A percentile compares a stretch with the other conserved stretches of the same genome.
Conservation (phyloP, 1,140 invertebrate species). For the Arctopsyche grandis region DNA sequence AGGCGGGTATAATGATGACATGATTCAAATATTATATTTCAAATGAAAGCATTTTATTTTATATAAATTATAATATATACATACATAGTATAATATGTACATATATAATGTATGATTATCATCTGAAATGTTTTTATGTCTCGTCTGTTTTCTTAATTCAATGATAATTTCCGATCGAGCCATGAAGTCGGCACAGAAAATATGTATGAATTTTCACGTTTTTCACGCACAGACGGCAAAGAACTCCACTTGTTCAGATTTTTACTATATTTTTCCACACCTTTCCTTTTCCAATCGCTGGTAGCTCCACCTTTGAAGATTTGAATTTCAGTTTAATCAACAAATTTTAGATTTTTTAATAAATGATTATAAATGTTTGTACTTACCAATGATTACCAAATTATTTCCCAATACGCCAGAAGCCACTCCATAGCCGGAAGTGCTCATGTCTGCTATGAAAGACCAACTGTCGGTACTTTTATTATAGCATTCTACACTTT, state of each 20-base stretch:
- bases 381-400: background rate
- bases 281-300: background rate
- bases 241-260: background rate
- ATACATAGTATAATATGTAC: background rate
- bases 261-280: background rate
- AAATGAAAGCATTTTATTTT: too few relatives aligned
- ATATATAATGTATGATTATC: too few relatives aligned
- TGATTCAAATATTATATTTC: background rate
- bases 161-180: background rate
- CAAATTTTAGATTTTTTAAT: too few relatives aligned
- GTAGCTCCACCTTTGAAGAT: background rate
- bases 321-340: too few relatives aligned
- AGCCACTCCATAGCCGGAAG: background rate
- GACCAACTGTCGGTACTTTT: background rate
- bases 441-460: background rate
- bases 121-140: too few relatives aligned
- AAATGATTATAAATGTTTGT: background rate
- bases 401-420: background rate
- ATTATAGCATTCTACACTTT: background rate
- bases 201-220: background rate
- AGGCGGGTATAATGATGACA: background rate
- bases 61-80: background rate
- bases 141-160: too few relatives aligned
- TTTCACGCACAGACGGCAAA: background rate
- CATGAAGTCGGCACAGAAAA: background rate